phyloP scores from a whole-genome alignment of 30 jellyfish, hydroid and myxozoan species.

The Aurelia aurita region DNA sequence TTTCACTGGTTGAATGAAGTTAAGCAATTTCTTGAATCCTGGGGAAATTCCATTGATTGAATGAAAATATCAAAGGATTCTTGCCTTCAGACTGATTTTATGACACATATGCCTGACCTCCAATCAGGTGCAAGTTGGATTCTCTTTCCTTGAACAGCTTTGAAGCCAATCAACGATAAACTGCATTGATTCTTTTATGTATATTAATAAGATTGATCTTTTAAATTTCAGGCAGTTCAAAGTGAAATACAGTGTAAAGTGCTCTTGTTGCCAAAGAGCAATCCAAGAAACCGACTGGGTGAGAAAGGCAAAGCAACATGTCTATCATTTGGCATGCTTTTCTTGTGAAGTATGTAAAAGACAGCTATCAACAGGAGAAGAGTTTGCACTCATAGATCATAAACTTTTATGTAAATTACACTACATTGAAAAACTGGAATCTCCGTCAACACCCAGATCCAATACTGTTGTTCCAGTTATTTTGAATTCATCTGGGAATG shows the following conservation, averaged over 20 bases:
- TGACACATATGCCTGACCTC: no score
- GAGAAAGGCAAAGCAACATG: conserved; percentile 90
- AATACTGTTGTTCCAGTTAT: conserved; percentile 44
- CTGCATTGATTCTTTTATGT: no score
- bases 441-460: conserved; percentile 73
- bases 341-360: conserved; percentile 96
- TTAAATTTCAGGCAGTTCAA: conserved; percentile 56
- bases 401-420: conserved; percentile 88
- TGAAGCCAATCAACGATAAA: no score
- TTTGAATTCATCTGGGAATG: conserved; percentile 58
- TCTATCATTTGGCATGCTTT: conserved; percentile 95
- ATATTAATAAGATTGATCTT: not conserved
- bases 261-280: conserved; percentile 91
- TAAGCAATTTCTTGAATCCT: no score
- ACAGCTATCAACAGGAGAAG: conserved; percentile 98
- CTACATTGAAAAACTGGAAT: conserved; percentile 90
- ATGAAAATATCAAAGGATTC: no score
- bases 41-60: no score
- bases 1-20: no score
- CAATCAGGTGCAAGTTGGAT: no score
- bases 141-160: no score
- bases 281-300: conserved; percentile 96
- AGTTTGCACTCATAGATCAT: conserved; percentile 91
- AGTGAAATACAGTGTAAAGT: conserved; percentile 73
- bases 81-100: no score